Evolutionary conservation across 2,797 vertebrate genomes (phyloP).

Genomic region (Pantherophis alleghaniensis): DNA sequence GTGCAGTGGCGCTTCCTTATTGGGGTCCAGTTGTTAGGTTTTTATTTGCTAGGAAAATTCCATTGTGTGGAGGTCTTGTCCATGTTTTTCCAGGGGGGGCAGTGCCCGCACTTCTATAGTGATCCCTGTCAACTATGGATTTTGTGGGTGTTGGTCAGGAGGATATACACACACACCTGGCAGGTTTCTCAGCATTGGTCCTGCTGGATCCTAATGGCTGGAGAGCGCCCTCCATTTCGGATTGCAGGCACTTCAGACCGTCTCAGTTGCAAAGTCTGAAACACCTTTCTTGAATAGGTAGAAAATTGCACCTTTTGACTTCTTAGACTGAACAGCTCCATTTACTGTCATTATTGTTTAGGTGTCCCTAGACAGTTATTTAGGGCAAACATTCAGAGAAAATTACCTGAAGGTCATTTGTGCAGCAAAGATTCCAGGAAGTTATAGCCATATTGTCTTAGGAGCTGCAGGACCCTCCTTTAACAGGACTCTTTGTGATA

Average conservation of each 20-base stretch:
- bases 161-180: neutral
- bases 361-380: neutral
- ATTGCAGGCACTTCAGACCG: neutral
- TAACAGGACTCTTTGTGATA: neutral
- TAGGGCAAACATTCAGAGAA: neutral
- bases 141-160: neutral
- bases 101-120: neutral
- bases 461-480: neutral
- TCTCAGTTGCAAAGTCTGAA: neutral
- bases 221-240: neutral
- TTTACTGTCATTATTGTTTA: neutral
- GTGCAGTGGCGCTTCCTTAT: neutral
- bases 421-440: neutral
- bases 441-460: neutral
- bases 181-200: neutral
- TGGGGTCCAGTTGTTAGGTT: neutral
- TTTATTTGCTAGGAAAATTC: neutral
- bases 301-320: neutral
- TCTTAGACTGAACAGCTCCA: neutral
- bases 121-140: neutral
- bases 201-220: neutral
- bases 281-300: neutral
- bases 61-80: too few relatives aligned
- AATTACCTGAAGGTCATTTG: neutral
- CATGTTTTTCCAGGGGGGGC: neutral